Evolutionary conservation across 2,797 vertebrate genomes (phyloP), one percentile per base, ranked within the genome.

Genomic region (Alca torda): DNA sequence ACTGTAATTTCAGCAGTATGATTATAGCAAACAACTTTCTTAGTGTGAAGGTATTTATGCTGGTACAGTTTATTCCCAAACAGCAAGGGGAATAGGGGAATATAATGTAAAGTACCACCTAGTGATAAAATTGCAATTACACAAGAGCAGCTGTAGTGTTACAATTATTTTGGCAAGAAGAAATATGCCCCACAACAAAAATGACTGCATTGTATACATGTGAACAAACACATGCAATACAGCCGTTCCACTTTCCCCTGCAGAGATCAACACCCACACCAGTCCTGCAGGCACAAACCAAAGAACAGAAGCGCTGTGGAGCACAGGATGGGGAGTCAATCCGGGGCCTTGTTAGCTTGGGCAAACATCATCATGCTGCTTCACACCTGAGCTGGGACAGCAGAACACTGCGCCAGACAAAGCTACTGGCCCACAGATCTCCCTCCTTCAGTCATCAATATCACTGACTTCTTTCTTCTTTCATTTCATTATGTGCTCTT

Each of bases 301-400:
- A 59, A 67, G 50, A 56, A 39, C 48, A 75, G 41, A 61, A 74
- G 24, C 1, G 1, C 39, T 51, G 26, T 8, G 15, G 79, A 74
- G 53, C 46, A 50, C 43, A 80, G 35, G 21, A 56, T 9, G n/a
- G 15, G 26, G 21, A 70, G 26, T 43, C 46, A 41, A 16, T 23
- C 7, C 0, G 0, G 18, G 35, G 17, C 6, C 15, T 10, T 28
- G 12, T 54, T 45, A 67, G 33, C 13, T 5, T 50, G 25, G 26
- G 11, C 30, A 79, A 76, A 64, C 21, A 31, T 8, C 69, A 82
- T 35, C n/a, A 48, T 4, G 1, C 9, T 16, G 53, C 77, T 84
- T 75, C 69, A 82, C 33, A 28, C 11, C 11, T 21, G 26, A 76
- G 59, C 35, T 63, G 30, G 26, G 28, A 59, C 33, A 45, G 46